Percentiles rank a stretch among this genome's conserved stretches.
Evolutionary conservation across 1,140 invertebrate species (phyloP).

Genomic region (Hyles vespertilio): DNA sequence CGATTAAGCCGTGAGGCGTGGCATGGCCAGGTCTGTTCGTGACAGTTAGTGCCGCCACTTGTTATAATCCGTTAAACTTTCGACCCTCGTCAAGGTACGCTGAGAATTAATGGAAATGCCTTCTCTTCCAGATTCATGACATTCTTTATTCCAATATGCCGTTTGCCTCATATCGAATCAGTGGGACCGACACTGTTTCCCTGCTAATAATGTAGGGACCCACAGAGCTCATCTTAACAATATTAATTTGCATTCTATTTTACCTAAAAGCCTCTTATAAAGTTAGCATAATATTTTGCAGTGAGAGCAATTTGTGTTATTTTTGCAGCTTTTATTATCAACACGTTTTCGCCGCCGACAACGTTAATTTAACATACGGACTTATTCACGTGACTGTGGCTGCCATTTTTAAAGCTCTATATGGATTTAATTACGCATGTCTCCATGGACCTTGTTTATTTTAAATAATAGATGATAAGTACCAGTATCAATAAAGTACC

Average conservation of each 20-base stretch:
- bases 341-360: background rate
- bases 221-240: constrained; percentile 39
- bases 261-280: constrained; percentile 35
- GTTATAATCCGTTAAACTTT: constrained; percentile 72
- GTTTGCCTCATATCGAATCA: background rate
- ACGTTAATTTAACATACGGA: background rate
- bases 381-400: no score
- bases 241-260: constrained; percentile 46
- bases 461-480: no score
- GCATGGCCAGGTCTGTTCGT: constrained; percentile 63
- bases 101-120: constrained; percentile 58
- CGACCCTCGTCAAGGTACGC: constrained; percentile 68
- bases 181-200: no score
- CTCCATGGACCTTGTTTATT: no score
- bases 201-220: constrained; percentile 30
- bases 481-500: no score
- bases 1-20: constrained; percentile 70
- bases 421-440: no score
- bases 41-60: constrained; percentile 72
- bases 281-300: constrained; percentile 33
- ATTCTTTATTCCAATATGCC: constrained; percentile 22
- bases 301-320: constrained; percentile 3
- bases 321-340: constrained; percentile 7
- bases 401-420: no score
- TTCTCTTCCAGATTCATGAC: constrained; percentile 48